Evolutionary conservation across 2,113 vertebrate genomes (phyloP), one percentile per base, ranked within the genome.

Genomic region (Agapornis roseicollis): DNA sequence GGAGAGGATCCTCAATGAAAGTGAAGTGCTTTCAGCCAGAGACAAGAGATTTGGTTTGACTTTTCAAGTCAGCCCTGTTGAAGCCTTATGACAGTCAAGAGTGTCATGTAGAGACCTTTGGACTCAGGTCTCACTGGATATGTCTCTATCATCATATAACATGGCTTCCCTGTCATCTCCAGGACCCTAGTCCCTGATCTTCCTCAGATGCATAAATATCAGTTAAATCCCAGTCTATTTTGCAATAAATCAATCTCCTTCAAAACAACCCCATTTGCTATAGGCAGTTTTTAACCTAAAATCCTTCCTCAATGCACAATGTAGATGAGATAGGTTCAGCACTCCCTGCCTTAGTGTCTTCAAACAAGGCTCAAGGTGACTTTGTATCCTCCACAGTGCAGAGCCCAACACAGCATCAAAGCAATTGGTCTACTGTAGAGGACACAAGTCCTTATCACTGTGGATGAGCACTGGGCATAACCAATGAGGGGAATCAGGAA

Each of bases 151-250:
- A 58, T 20, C 25, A 74, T 2, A 13, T 20, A 79, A 46, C 2
- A 69, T 29, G 14, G 2, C n/a, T 89, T 80, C 5, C 17, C 19
- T n/a, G 3, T 17, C 33, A 85, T 24, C 27, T 41, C 29, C 44
- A 89, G n/a, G 11, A 9, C 8, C 60, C 7, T 58, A 53, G 55
- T 44, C 47, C 53, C 22, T 74, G 47, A 42, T 64, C 37, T 73
- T n/a, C n/a, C 25, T 61, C 0, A 0, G 11, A 46, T 4, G 3
- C 0, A 0, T 19, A 89, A 85, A 71, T 23, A 64, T 31, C 27
- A 87, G 4, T 50, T 81, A 5, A 53, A 2, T 68, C 8, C 20
- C 52, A 55, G 60, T 8, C 23, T 82, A 35, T 60, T 89, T 69
- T 65, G 15, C 29, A 69, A 64, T 52, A 72, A 87, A 44, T 10